A percentile compares a stretch with the other conserved stretches of the same genome.
These are phyloP conservation scores for Sebastes kiyomatsui DNA, from an alignment of 2,797 vertebrate genomes.

Conservation along the genomic window DNA sequence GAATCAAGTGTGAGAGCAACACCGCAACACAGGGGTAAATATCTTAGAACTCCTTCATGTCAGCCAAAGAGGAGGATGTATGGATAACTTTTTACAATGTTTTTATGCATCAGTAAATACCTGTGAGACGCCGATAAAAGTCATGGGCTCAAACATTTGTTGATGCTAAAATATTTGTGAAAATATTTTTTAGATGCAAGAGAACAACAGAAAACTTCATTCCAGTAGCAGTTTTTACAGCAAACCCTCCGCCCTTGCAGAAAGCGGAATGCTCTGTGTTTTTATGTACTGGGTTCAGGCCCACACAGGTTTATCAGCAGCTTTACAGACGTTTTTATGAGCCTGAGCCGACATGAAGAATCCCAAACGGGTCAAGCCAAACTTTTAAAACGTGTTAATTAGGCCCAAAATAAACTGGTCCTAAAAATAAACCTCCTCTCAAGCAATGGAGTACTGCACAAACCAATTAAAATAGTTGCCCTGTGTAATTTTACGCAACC, in stretches of 20 bases:
- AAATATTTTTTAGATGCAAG: slow-evolving; percentile 32
- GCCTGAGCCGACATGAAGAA: slow-evolving; percentile 27
- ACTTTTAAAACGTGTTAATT: slow-evolving; percentile 35
- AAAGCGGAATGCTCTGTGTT: neutral
- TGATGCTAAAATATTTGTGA: neutral
- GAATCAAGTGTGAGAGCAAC: slow-evolving; percentile 99
- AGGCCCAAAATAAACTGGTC: slow-evolving; percentile 29
- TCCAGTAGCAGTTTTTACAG: neutral
- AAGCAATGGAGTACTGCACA: slow-evolving; percentile 1
- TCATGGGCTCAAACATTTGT: neutral
- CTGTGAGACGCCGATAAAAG: neutral
- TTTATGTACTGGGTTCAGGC: neutral
- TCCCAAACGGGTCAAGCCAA: slow-evolving; percentile 39
- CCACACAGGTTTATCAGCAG: slow-evolving; percentile 36
- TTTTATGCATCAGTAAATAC: neutral
- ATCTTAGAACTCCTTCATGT: neutral
- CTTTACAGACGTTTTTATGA: slow-evolving; percentile 18
- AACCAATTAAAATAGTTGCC: neutral
- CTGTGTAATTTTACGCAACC: neutral
- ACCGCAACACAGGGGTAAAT: slow-evolving; percentile 96
- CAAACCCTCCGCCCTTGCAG: neutral
- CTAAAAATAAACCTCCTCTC: slow-evolving; percentile 32
- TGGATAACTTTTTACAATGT: neutral
- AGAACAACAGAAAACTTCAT: neutral
- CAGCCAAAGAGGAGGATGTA: neutral